phyloP scores from a whole-genome alignment of 2,888 invertebrate genomes.

The Pharmacophagus antenor region DNA sequence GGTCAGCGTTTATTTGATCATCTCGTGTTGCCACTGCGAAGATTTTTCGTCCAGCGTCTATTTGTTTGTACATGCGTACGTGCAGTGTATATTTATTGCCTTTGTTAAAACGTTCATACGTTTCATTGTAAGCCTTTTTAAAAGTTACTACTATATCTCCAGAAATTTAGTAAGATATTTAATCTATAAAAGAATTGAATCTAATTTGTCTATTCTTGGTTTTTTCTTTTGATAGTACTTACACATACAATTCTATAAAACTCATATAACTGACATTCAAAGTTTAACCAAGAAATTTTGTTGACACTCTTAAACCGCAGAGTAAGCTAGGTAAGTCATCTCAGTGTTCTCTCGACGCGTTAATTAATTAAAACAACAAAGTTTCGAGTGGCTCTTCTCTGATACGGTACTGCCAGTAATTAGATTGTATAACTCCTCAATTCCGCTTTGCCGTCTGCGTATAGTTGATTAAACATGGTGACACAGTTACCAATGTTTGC shows the following conservation, averaged over 20 bases:
- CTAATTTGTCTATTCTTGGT: too few species aligned
- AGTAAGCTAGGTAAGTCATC: conserved; percentile 42
- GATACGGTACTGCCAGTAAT: conserved; percentile 44
- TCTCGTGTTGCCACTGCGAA: conserved; percentile 30
- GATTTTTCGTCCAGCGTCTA: conserved; percentile 38
- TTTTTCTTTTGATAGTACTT: too few species aligned
- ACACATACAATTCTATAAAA: too few species aligned
- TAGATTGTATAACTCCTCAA: conserved; percentile 39
- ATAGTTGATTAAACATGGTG: conserved; percentile 24
- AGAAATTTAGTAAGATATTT: too few species aligned
- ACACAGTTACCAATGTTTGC: conserved; percentile 18
- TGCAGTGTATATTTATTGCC: conserved; percentile 43
- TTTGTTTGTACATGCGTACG: conserved; percentile 50
- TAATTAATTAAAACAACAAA: conserved; percentile 65
- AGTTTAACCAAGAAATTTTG: conserved; percentile 12
- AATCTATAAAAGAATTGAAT: too few species aligned
- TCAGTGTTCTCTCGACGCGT: conserved; percentile 45
- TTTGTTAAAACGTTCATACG: neutral
- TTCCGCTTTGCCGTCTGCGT: conserved; percentile 14
- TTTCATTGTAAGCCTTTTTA: neutral
- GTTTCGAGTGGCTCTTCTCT: conserved; percentile 48
- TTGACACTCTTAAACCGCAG: conserved; percentile 32
- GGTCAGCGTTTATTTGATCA: conserved; percentile 40
- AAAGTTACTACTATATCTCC: too few species aligned
- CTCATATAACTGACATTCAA: neutral